Conservation (phyloP, 1,140 invertebrate genomes). For the Cotesia glomerata region DNA sequence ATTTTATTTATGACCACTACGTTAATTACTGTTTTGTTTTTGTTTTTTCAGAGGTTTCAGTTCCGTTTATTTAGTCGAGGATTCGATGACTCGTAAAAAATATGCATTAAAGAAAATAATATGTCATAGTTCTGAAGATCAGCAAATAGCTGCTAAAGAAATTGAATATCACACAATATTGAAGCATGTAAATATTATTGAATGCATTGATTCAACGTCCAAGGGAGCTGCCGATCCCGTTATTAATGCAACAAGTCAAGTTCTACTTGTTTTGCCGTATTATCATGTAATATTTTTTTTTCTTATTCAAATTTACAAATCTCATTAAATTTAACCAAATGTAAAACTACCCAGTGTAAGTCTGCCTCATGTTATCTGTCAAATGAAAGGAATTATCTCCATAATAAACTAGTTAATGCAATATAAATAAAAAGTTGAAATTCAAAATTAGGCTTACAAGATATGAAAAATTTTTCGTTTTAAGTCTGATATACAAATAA, state of each 20-base stretch:
- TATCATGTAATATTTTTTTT: conserved; percentile 65
- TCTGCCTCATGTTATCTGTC: too few species aligned
- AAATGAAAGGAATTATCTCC: too few species aligned
- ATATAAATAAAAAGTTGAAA: too few species aligned
- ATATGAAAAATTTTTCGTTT: too few species aligned
- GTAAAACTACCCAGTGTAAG: too few species aligned
- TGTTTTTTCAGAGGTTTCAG: conserved; percentile 78
- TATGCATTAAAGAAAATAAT: conserved; percentile 85
- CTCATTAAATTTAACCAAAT: not conserved
- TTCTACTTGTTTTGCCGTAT: conserved; percentile 80
- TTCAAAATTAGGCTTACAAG: too few species aligned
- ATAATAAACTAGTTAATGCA: too few species aligned
- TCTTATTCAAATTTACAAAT: not conserved
- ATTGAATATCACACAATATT: conserved; percentile 76
- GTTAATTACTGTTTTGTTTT: not conserved
- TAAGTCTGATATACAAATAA: too few species aligned
- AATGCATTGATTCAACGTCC: conserved; percentile 75
- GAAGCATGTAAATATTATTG: conserved; percentile 79
- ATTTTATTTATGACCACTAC: too few species aligned
- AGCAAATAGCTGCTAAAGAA: conserved; percentile 76
- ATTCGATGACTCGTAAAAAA: conserved; percentile 71
- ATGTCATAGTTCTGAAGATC: conserved; percentile 81
- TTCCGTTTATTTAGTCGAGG: conserved; percentile 80
- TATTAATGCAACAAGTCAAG: conserved; percentile 74
- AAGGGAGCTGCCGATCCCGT: conserved; percentile 71